Percentiles rank a stretch among this genome's conserved stretches.
These are phyloP conservation scores for Melanerpes formicivorus DNA, from an alignment of 2,113 vertebrate genomes.

Conservation along the genomic window DNA sequence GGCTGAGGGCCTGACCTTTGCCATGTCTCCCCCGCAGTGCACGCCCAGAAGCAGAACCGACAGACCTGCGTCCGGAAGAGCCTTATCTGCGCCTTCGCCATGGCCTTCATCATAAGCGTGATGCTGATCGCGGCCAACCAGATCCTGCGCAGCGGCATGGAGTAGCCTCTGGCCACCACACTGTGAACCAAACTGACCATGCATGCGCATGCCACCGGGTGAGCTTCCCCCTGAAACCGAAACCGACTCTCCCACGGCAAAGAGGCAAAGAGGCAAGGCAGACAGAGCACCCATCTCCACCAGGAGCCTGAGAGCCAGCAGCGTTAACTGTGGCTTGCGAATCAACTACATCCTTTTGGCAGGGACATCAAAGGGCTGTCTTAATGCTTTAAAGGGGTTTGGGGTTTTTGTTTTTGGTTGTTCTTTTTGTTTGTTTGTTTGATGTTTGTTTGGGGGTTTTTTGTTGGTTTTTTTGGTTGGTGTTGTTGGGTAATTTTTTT, in stretches of 20 bases:
- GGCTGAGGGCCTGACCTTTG: not conserved
- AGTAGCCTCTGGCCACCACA: conserved; percentile 80
- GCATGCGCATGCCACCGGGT: conserved; percentile 90
- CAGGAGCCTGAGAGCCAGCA: conserved; percentile 80
- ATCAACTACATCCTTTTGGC: conserved; percentile 85
- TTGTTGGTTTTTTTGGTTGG: no score
- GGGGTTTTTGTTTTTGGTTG: conserved; percentile 47
- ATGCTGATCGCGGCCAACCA: conserved; percentile 99
- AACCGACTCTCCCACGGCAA: conserved; percentile 62
- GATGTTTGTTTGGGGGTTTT: no score
- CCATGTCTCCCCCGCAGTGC: conserved; percentile 78
- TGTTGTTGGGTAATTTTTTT: no score
- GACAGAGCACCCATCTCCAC: not conserved
- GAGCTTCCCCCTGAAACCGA: conserved; percentile 71
- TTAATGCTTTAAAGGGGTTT: conserved; percentile 85
- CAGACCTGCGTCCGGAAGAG: conserved; percentile 99
- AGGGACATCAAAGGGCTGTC: conserved; percentile 99
- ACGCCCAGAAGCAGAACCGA: conserved; percentile 96
- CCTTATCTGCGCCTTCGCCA: conserved; percentile 99
- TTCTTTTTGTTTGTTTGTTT: no score
- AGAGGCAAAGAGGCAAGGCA: not conserved
- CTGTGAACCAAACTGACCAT: conserved; percentile 80
- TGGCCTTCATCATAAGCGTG: conserved; percentile 99
- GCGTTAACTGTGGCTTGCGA: conserved; percentile 70
- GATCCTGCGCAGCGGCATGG: conserved; percentile 99